phyloP scores from a whole-genome alignment of 1,140 invertebrate genomes.

The Drosophila obscura region DNA sequence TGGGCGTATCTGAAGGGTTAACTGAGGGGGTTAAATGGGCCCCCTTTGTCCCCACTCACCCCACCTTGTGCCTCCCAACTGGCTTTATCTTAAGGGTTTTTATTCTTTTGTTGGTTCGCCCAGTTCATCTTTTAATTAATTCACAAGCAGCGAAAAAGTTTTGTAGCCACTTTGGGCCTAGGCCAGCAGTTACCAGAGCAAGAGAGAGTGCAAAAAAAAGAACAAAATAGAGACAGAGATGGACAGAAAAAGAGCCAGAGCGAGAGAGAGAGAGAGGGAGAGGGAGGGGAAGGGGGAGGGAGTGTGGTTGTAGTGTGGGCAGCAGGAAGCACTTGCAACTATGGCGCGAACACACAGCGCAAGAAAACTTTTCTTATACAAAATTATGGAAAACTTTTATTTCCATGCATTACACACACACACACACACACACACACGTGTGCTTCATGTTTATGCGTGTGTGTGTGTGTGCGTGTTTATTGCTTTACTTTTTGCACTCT shows the following conservation, averaged over 20 bases:
- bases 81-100: constrained; percentile 26
- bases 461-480: constrained; percentile 56
- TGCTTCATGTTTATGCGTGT: not conserved
- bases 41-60: no score
- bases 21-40: no score
- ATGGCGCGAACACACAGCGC: constrained; percentile 66
- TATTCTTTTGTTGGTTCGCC: constrained; percentile 62
- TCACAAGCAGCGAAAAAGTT: constrained; percentile 76
- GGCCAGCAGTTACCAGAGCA: constrained; percentile 30
- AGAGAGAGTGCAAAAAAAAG: not conserved
- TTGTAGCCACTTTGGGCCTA: constrained; percentile 74
- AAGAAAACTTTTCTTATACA: constrained; percentile 79
- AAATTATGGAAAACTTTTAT: constrained; percentile 81
- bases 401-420: constrained; percentile 65
- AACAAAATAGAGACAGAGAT: constrained; percentile 8
- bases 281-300: constrained; percentile 18
- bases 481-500: constrained; percentile 72
- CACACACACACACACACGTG: constrained; percentile 32
- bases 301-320: constrained; percentile 17
- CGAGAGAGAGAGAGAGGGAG: constrained; percentile 3
- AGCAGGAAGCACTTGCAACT: constrained; percentile 75
- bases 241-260: not conserved
- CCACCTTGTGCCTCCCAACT: no score
- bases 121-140: constrained; percentile 82
- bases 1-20: no score